These are phyloP conservation scores for Labia minor DNA, from an alignment of 2,888 invertebrate genomes.

Conservation along the genomic window DNA sequence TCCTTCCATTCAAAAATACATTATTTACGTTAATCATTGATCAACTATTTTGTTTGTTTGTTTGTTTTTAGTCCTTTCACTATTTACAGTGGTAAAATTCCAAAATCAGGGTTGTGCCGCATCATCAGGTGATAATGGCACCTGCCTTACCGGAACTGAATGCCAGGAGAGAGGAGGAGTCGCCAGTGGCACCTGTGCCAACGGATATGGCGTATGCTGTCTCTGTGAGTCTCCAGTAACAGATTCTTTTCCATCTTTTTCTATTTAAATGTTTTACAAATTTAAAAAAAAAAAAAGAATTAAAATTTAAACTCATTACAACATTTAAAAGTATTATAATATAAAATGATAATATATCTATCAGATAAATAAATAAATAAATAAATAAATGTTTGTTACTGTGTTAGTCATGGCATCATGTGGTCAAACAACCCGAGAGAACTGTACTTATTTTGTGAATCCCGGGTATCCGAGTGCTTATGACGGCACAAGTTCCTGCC, in stretches of 20 bases:
- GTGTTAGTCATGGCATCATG: constrained; percentile 64
- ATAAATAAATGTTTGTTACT: too few species aligned
- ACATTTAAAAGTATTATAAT: not conserved
- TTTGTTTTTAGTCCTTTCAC: constrained; percentile 52
- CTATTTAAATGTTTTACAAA: too few species aligned
- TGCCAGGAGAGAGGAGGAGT: constrained; percentile 61
- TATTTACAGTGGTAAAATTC: constrained; percentile 70
- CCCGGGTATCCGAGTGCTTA: constrained; percentile 64
- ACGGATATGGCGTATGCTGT: constrained; percentile 65
- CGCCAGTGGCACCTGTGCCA: constrained; percentile 67
- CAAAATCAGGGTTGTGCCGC: constrained; percentile 65
- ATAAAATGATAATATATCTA: too few species aligned
- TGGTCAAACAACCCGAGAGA: constrained; percentile 64
- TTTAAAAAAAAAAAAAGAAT: not conserved
- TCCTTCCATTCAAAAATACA: not conserved
- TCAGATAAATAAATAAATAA: too few species aligned
- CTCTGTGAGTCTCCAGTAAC: constrained; percentile 50
- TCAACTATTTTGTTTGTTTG: not conserved
- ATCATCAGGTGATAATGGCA: constrained; percentile 68
- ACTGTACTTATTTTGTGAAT: constrained; percentile 80
- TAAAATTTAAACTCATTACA: not conserved
- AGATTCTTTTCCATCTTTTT: not conserved
- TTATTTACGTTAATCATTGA: constrained; percentile 13
- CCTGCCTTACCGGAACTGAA: constrained; percentile 61
- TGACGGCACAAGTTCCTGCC: constrained; percentile 74